These are phyloP conservation scores for Pollachius pollachius DNA, from an alignment of 2,113 vertebrate species.

Conservation along the genomic window DNA sequence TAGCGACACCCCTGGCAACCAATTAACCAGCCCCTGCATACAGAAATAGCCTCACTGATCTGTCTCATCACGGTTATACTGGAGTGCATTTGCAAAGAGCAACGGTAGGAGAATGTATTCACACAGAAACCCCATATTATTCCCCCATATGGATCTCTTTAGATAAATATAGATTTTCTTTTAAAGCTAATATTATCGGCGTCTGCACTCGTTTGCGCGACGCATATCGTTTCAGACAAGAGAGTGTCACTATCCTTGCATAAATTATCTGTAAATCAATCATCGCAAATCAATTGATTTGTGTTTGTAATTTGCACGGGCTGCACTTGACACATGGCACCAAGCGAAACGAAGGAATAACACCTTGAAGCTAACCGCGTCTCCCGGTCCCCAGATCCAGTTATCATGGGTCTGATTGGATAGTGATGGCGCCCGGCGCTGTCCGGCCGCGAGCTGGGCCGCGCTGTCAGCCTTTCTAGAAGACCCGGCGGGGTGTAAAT, in stretches of 20 bases:
- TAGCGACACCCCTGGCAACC: conserved; percentile 75
- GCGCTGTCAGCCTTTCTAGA: conserved; percentile 73
- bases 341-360: conserved; percentile 30
- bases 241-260: neutral
- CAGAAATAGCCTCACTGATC: conserved; percentile 79
- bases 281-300: neutral
- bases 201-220: too few relatives aligned
- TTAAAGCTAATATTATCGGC: too few relatives aligned
- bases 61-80: conserved; percentile 76
- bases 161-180: neutral
- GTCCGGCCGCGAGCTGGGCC: conserved; percentile 58
- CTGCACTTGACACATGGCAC: neutral
- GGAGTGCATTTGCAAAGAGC: conserved; percentile 67
- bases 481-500: conserved; percentile 69
- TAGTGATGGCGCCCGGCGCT: conserved; percentile 63
- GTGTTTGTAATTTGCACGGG: neutral
- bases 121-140: conserved; percentile 9
- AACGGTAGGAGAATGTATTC: conserved; percentile 43
- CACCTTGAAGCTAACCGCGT: conserved; percentile 35
- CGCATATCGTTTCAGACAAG: too few relatives aligned
- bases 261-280: conserved; percentile 12
- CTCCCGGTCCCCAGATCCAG: conserved; percentile 27
- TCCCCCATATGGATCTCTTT: conserved; percentile 16
- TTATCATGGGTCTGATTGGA: conserved; percentile 68
- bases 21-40: conserved; percentile 79